Evolutionary conservation across 2,113 vertebrate genomes (phyloP).

Genomic region (Rhinolophus ferrumequinum): DNA sequence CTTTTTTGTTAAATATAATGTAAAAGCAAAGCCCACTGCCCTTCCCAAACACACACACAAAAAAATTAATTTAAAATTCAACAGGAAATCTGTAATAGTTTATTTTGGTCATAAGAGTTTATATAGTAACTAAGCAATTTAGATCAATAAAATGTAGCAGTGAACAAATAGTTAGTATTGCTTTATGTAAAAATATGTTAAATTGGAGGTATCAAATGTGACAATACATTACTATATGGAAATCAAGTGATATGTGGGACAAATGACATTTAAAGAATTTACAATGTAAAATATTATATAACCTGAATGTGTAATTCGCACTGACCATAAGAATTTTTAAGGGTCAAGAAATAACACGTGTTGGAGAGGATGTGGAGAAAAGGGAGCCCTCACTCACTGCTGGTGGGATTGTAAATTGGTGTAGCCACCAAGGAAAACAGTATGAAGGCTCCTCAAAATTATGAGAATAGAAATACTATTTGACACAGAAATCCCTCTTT

Average conservation of each 20-base stretch:
- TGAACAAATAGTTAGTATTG: neutral
- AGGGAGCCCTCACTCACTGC: neutral
- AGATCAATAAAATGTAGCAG: neutral
- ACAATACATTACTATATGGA: no score
- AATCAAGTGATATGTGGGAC: neutral
- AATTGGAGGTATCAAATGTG: neutral
- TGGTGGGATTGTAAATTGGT: neutral
- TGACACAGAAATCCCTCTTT: no score
- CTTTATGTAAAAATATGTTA: neutral
- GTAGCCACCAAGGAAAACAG: neutral
- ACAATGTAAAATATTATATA: neutral
- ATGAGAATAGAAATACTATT: no score
- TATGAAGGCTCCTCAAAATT: no score
- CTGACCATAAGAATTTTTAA: neutral
- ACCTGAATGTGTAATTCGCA: neutral
- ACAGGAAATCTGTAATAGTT: neutral
- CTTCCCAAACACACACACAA: neutral
- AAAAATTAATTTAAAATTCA: neutral
- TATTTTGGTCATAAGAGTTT: neutral
- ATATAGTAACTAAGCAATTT: neutral
- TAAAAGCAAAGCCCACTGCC: neutral
- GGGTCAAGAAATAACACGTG: no score
- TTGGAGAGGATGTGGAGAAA: neutral
- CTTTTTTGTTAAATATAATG: neutral
- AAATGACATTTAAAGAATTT: neutral